phyloP scores from a whole-genome alignment of 2,113 vertebrate genomes.

The Oxygymnocypris stewartii region DNA sequence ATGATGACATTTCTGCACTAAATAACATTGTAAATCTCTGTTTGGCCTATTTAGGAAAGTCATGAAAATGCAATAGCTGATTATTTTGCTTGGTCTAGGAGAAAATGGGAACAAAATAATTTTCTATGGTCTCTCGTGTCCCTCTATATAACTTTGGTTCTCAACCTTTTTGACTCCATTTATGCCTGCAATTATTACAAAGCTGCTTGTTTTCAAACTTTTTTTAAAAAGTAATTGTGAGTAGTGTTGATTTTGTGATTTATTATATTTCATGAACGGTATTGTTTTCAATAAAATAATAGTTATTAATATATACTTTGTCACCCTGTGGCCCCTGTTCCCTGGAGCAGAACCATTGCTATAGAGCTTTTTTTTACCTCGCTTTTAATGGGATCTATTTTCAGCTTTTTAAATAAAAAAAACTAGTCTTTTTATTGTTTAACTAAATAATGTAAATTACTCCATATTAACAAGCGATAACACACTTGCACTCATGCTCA shows the following conservation, averaged over 20 bases:
- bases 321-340: no score
- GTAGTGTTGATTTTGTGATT: background rate
- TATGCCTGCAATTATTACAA: background rate
- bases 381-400: no score
- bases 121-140: background rate
- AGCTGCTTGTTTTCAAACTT: background rate
- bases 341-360: no score
- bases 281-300: background rate
- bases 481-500: background rate
- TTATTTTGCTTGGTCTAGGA: background rate
- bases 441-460: no score
- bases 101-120: background rate
- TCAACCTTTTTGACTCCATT: background rate
- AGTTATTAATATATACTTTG: background rate
- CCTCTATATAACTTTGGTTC: background rate
- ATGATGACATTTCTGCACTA: background rate
- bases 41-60: background rate
- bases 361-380: no score
- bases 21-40: background rate
- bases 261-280: background rate
- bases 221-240: background rate
- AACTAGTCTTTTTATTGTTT: no score
- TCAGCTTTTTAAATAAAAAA: no score
- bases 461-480: background rate
- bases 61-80: background rate